Evolutionary conservation across 2,888 invertebrate species (phyloP).

Genomic region (Fissipunctia ypsillon): DNA sequence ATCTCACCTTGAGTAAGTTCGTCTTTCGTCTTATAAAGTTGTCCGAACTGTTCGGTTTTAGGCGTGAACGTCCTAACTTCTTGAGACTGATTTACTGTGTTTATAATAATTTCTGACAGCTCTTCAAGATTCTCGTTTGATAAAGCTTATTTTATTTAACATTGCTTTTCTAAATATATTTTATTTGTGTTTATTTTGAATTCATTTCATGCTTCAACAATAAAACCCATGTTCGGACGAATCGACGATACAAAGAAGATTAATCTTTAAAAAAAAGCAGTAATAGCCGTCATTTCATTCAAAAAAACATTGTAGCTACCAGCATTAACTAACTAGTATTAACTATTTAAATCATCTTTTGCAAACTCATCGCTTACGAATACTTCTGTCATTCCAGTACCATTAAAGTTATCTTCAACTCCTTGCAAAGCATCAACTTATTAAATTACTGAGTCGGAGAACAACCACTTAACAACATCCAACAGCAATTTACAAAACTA

Average conservation of each 20-base stretch:
- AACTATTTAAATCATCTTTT: neutral
- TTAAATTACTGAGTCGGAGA: conserved; percentile 9
- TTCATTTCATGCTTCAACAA: neutral
- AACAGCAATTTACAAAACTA: conserved; percentile 58
- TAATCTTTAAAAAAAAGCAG: neutral
- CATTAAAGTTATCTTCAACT: conserved; percentile 24
- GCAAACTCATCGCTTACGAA: neutral
- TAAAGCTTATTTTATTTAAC: neutral
- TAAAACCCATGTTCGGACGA: neutral
- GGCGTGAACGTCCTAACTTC: conserved; percentile 52
- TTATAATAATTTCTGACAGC: conserved; percentile 42
- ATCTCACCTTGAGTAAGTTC: conserved; percentile 62
- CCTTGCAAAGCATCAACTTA: conserved; percentile 6
- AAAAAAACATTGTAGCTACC: too few relatives aligned
- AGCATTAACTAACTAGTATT: too few relatives aligned
- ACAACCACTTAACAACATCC: conserved; percentile 34
- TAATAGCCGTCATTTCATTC: neutral
- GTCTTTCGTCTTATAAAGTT: conserved; percentile 60
- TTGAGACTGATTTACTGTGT: conserved; percentile 50
- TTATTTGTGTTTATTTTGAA: neutral
- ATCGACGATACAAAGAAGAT: neutral
- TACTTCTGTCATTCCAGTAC: neutral
- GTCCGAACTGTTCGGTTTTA: conserved; percentile 39
- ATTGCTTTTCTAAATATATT: neutral
- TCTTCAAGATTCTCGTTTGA: conserved; percentile 4